Evolutionary conservation across 2,888 invertebrate genomes (phyloP), one percentile per base, ranked within the genome.

Genomic region (Vannuccia rotundouncinata): DNA sequence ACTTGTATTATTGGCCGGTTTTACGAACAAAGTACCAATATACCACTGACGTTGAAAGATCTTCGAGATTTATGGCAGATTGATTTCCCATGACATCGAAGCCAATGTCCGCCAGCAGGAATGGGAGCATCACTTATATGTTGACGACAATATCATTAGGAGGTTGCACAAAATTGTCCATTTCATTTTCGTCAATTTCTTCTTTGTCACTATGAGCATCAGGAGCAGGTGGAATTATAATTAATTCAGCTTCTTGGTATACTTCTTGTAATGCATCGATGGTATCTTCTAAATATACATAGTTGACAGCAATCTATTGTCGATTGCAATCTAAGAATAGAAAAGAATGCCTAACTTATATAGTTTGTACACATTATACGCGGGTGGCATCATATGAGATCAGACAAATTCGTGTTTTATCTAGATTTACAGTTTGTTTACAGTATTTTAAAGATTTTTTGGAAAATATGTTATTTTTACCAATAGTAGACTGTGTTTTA

Each of bases 261-360:
- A 22, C 66, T 66, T 66, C 66, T 66, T 66, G 66, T 66, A 66
- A 66, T 5, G 66, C 66, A 66, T 66, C 22, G 66, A 66, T 66
- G 66, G 25, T 2, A 27, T 66, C 22, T 66, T 66, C 22, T 66
- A 66, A 66, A 66, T 17, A 10, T 10, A 45, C 17, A 27, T 66
- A 66, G 66, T 66, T 66, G 66, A 17, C 66, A 66, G 66, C 66
- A 17, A 66, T 66, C 17, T 10, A 10, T 10, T 45, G 17, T 45
- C 5, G 10, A 45, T 45, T 45, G 10, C 5, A 45, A 45, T 45
- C 45, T 45, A 45, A 45, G 17, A 45, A 45, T 45, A 45, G 45
- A 45, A 45, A 17, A 45, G 17, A 45, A 45, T 17, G 45, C 10
- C 45, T 45, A 17, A 45, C 45, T 10, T 45, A 17, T 45, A 45